phyloP scores from a whole-genome alignment of 2,888 invertebrate species.

The Apocheima hispidaria region DNA sequence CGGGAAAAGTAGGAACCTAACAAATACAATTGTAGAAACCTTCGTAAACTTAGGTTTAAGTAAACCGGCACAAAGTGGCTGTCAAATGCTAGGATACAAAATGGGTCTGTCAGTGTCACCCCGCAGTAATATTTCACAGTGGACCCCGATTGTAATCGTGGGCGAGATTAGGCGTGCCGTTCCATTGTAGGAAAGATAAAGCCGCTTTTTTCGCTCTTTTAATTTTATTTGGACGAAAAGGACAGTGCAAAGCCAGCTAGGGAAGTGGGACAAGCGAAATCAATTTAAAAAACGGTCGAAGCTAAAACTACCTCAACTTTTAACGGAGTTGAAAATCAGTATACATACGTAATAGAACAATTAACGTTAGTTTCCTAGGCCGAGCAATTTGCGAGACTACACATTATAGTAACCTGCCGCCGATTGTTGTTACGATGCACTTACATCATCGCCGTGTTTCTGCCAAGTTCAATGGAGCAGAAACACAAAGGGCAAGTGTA shows the following conservation, averaged over 20 bases:
- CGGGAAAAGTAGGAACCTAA: slow-evolving; percentile 22
- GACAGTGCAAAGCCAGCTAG: slow-evolving; percentile 34
- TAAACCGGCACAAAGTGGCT: slow-evolving; percentile 42
- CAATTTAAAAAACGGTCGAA: slow-evolving; percentile 12
- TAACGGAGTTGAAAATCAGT: slow-evolving; percentile 23
- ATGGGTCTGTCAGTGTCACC: slow-evolving; percentile 49
- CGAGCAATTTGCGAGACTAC: slow-evolving; percentile 30
- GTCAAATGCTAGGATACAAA: slow-evolving; percentile 47
- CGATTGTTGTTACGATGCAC: slow-evolving; percentile 31
- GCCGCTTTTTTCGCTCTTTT: slow-evolving; percentile 41
- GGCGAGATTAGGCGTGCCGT: slow-evolving; percentile 47
- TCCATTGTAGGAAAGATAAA: slow-evolving; percentile 50
- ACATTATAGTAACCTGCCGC: slow-evolving; percentile 33
- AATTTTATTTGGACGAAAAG: slow-evolving; percentile 38
- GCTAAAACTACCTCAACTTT: slow-evolving; percentile 19
- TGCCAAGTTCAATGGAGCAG: slow-evolving; percentile 48
- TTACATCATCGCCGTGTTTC: slow-evolving; percentile 37
- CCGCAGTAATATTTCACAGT: slow-evolving; percentile 50
- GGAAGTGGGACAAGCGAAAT: slow-evolving; percentile 25
- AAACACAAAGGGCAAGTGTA: slow-evolving; percentile 47
- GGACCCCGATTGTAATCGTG: slow-evolving; percentile 45
- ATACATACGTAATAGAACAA: slow-evolving; percentile 37
- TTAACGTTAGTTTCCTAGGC: slow-evolving; percentile 36
- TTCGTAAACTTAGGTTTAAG: slow-evolving; percentile 40
- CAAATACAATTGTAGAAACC: slow-evolving; percentile 28